Base-by-base conservation (phyloP, 2,113 vertebrate genomes). In the Junco hyemalis region DNA sequence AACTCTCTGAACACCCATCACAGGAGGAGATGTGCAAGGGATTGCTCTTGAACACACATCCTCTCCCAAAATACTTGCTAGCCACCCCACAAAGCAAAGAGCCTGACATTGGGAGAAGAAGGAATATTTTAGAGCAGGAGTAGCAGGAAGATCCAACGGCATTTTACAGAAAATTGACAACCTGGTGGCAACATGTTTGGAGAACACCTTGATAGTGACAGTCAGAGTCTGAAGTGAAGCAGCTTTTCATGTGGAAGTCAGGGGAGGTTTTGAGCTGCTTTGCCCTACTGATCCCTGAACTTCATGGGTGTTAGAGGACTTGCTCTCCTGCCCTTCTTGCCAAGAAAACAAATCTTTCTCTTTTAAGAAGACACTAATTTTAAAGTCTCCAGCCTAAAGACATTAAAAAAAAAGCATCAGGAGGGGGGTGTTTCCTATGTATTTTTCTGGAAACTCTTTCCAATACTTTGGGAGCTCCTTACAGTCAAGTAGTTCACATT, bases 241-340 rank as follows among this genome's bases (percentile, higher is more conserved):
- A 74, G 19, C 8, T 82, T 87, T 87, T 69, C 70, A 65, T 26
- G 18, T 25, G 26, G 54, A 86, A 35, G 35, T 40, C 31, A 28
- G 23, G 20, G 28, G 18, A 81, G 19, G 19, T 76, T 93, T 78
- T 0, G 6, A 86, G 56, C 36, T 81, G 33, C 68, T 90, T 93
- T 86, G 47, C 85, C 87, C 77, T 91, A 4, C 44, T 84, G 80
- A 91, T 95, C 77, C 47, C 44, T 86, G 85, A 90, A 59, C 66
- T 86, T 91, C 79, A 90, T 56, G 85, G 59, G 13, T 92, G 76
- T 88, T 91, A 95, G 33, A 92, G 79, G 72, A 90, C 47, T 81
- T 90, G 68, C 10, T 80, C 42, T 89, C 35, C 66, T 92, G 81
- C 71, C 90, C 85, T 95, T 88, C n/a, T 66, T 61, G 51, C 26